Base-by-base conservation (phyloP, 2,113 vertebrate species). In the Pelodiscus sinensis region DNA sequence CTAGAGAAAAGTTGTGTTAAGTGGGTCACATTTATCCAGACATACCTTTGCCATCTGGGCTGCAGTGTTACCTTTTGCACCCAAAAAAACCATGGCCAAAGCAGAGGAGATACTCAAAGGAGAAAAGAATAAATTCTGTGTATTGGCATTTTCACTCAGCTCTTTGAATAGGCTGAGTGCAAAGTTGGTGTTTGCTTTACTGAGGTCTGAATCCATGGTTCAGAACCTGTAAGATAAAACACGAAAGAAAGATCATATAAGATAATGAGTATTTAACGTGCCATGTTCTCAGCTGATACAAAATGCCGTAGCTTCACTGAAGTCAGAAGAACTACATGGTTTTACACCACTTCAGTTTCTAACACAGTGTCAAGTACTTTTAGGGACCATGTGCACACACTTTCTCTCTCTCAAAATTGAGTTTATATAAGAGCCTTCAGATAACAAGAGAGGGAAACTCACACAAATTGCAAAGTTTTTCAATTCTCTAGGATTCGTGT, bases 81-180 rank as follows among this genome's bases (percentile, higher is more conserved):
- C 99, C 94, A 99, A 94, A 77, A 97, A 97, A 60, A 99, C 95
- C 99, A 99, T 99, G 2, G 98, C 97, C 95, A 99, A 93, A 24
- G 99, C 98, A 6, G 98, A 98, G 83, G 98, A 98, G 97, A 99
- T 97, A 96, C 99, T 99, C 62, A 99, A 85, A 0, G 99, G 99
- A 1, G 99, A 99, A 31, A 99, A 54, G 82, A 99, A 99, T 12
- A 99, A 13, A 35, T 99, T 99, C 3, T 62, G 86, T 0, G 29
- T 24, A 1, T 86, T 71, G 1, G 96, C 96, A 0, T 50, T 2
- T 77, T 97, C 97, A 81, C 96, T 97, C 91, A 99, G 71, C 57
- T 97, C 96, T 90, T 97, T 98, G 25, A 98, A 89, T 73, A 99
- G 97, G 5, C 97, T 96, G n/a, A 99, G 86, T 25, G 99, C 98